Evolutionary conservation across 1,140 invertebrate genomes (phyloP).

Genomic region (Myzus persicae): DNA sequence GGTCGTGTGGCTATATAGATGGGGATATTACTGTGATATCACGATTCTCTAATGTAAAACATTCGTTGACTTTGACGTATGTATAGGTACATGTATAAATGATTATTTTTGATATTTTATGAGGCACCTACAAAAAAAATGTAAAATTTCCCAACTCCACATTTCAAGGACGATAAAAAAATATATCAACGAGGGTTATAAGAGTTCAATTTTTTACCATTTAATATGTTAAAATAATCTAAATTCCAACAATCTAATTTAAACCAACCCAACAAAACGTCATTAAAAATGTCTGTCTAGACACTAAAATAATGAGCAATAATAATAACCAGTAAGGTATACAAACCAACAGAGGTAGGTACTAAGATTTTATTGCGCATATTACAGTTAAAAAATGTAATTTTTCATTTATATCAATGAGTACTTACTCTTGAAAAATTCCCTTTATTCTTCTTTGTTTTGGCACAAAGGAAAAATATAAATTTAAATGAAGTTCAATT

Average conservation of each 20-base stretch:
- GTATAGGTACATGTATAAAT: neutral
- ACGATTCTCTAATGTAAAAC: neutral
- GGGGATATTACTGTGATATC: neutral
- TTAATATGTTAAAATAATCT: slow-evolving; percentile 10
- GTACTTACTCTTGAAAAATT: neutral
- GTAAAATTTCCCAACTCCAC: neutral
- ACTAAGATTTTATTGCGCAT: neutral
- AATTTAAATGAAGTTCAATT: neutral
- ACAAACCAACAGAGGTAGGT: neutral
- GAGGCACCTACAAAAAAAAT: neutral
- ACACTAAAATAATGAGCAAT: neutral
- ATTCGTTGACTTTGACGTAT: neutral
- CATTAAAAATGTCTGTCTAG: slow-evolving; percentile 3
- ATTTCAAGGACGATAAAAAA: neutral
- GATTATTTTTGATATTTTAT: neutral
- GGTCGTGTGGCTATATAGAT: neutral
- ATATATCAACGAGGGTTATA: neutral
- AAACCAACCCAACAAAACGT: neutral
- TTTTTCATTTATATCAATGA: neutral
- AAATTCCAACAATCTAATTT: neutral
- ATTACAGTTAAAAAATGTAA: neutral
- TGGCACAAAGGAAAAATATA: neutral
- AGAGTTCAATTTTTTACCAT: neutral
- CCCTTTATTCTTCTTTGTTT: neutral
- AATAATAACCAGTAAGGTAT: neutral